Percentiles rank a stretch among this genome's conserved stretches.
Evolutionary conservation across 1,140 invertebrate species (phyloP).

Genomic region (Anoplolepis gracilipes): DNA sequence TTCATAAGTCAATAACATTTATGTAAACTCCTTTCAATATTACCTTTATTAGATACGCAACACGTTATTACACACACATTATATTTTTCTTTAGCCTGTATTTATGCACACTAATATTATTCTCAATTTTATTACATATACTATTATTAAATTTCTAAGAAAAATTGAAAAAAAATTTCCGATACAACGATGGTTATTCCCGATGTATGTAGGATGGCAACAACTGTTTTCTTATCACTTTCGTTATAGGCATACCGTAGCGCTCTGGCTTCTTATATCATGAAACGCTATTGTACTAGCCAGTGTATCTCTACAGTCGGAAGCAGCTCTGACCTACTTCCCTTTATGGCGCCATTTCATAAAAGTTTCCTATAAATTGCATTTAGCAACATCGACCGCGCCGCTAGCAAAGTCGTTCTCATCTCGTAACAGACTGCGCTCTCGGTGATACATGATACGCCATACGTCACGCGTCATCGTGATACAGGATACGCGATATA

Average conservation of each 20-base stretch:
- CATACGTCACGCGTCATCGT: constrained; percentile 16
- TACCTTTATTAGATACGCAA: constrained; percentile 8
- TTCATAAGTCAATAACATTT: constrained; percentile 81
- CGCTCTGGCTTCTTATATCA: constrained; percentile 47
- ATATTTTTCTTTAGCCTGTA: neutral
- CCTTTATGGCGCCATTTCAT: constrained; percentile 75
- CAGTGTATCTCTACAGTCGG: constrained; percentile 66
- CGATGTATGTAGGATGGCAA: neutral
- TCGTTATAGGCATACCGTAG: neutral
- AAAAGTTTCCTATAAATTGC: constrained; percentile 77
- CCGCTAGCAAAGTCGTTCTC: constrained; percentile 36
- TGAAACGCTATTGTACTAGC: constrained; percentile 38
- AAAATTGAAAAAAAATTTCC: neutral
- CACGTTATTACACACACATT: no score
- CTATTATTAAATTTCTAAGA: neutral
- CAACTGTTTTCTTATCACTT: constrained; percentile 3
- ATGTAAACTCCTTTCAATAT: constrained; percentile 68
- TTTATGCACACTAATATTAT: neutral
- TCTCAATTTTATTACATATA: neutral
- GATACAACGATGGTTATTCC: neutral
- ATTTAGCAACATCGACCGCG: constrained; percentile 63
- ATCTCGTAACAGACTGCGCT: constrained; percentile 52
- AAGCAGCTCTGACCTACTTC: constrained; percentile 73
- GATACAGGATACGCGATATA: constrained; percentile 48
- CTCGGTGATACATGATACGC: constrained; percentile 48